phyloP scores from a whole-genome alignment of 2,797 vertebrate genomes.

The Phyllotis vaccarum region DNA sequence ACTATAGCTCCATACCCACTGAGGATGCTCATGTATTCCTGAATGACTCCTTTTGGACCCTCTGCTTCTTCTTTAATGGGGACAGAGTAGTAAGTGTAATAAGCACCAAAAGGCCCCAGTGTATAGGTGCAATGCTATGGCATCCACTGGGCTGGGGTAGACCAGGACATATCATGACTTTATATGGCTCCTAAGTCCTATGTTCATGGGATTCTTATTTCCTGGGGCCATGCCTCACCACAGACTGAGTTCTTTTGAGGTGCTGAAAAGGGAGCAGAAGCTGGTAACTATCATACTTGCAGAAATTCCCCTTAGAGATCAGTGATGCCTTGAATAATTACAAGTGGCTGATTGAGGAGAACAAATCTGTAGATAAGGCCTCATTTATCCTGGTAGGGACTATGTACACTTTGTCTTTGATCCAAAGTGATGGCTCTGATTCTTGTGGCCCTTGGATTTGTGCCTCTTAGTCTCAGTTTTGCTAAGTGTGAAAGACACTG shows the following conservation, averaged over 20 bases:
- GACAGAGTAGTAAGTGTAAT: background rate
- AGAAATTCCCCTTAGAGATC: constrained; percentile 97
- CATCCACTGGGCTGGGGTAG: background rate
- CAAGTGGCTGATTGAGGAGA: constrained; percentile 97
- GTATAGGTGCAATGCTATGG: background rate
- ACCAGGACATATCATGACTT: background rate
- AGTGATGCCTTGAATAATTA: constrained; percentile 95
- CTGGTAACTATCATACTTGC: constrained; percentile 97
- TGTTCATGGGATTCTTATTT: constrained; percentile 3
- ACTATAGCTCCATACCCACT: accelerated
- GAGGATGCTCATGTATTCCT: background rate
- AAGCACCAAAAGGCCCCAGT: background rate
- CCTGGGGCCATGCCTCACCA: constrained; percentile 87
- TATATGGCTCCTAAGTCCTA: background rate
- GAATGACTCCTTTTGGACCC: background rate
- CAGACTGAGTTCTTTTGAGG: constrained; percentile 95
- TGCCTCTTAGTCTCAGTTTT: background rate
- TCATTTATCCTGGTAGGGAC: too few relatives aligned
- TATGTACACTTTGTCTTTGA: too few relatives aligned
- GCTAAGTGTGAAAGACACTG: background rate
- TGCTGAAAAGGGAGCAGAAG: constrained; percentile 97
- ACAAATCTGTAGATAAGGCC: constrained; percentile 97
- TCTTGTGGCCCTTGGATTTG: background rate
- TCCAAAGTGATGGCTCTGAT: background rate
- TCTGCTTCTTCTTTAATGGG: background rate